Evolutionary conservation across 2,797 vertebrate species (phyloP), one percentile per base, ranked within the genome.

Genomic region (Enteromius mattozi): DNA sequence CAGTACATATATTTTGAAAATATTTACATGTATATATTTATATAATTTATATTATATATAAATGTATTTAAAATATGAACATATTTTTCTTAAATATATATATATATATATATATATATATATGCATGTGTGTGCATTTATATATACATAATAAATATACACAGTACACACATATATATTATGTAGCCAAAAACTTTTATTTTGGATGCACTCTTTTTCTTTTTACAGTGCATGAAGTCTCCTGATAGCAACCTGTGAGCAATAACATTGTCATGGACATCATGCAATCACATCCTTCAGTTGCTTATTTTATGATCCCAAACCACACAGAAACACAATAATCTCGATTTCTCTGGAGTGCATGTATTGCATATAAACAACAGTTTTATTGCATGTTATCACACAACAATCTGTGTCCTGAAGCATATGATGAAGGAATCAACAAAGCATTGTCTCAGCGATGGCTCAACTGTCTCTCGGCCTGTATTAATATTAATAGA

Each of bases 401-500:
- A 45, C 24, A 30, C 49, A 19, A 63, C 14, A 63, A 42, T 45
- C 56, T 63, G 54, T 59, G n/a, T 78, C 54, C 56, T 2, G 9
- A 63, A 59, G 42, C 56, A 63, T 56, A 63, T 45, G n/a, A 45
- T 19, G 37, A 45, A 12, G 61, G 63, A 35, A 80, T 17, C 17
- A 66, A 61, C 35, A 40, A 70, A 54, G 42, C 30, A 56, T 81
- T 6, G 3, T 81, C 47, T 70, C 65, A 19, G 3, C 3, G 5
- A 81, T 40, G 14, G 27, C 78, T 80, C 49, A 59, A 14, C 68
- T 10, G 80, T 71, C 45, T 82, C 81, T 82, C 14, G 4, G 45
- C 21, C 56, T 37, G 27, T 65, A 14, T 65, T 77, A 27, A 21
- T 83, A 83, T 83, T 77, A 69, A 66, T 83, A 77, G 47, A 77